Percentiles rank a stretch among this genome's conserved stretches.
phyloP scores from a whole-genome alignment of 2,797 vertebrate species.

The Myotis daubentonii region DNA sequence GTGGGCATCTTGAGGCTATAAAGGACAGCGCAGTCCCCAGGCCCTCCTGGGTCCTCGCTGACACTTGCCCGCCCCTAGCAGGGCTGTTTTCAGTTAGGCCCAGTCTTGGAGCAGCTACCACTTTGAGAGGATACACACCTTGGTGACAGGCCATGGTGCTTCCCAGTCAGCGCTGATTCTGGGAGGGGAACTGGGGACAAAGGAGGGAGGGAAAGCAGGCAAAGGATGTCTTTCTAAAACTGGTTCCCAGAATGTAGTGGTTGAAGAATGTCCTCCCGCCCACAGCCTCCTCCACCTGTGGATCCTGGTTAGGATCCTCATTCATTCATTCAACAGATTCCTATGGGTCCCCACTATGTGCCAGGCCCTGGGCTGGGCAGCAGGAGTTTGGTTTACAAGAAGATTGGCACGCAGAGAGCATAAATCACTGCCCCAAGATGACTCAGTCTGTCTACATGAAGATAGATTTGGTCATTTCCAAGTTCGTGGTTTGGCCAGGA shows the following conservation, averaged over 20 bases:
- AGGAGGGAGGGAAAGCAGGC: not conserved
- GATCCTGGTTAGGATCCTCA: not conserved
- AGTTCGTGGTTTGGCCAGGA: not conserved
- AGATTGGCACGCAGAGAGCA: not conserved
- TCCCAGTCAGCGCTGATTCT: not conserved
- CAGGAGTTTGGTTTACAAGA: slow-evolving; percentile 24
- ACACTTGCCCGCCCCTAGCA: rapidly evolving
- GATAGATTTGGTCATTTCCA: not conserved
- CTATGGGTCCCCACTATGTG: not conserved
- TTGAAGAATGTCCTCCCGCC: not conserved
- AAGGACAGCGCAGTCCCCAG: not conserved
- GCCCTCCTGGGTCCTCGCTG: not conserved
- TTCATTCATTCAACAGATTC: not conserved
- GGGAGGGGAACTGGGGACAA: not conserved
- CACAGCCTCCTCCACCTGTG: not conserved
- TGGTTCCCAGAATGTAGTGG: not conserved
- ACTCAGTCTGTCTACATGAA: not conserved
- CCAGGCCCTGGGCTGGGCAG: not conserved
- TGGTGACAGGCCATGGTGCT: not conserved
- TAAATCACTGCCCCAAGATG: not conserved
- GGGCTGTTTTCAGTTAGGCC: not conserved
- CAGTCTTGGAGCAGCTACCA: not conserved
- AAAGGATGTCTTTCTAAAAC: slow-evolving; percentile 14
- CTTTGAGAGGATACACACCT: not conserved
- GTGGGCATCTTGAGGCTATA: not conserved